phyloP scores from a whole-genome alignment of 1,140 invertebrate genomes.

The Camponotus pennsylvanicus region DNA sequence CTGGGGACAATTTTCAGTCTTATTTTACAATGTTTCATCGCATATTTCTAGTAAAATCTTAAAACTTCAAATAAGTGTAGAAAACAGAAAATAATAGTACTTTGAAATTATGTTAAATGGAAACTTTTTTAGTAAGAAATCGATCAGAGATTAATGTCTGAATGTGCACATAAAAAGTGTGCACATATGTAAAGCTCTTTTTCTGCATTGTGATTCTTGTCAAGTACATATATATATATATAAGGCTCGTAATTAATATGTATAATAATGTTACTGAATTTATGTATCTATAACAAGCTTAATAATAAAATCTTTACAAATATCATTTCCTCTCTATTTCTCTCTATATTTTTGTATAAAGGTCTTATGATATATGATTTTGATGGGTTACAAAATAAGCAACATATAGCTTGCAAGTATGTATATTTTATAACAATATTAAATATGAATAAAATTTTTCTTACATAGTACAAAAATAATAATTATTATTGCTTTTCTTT shows the following conservation, averaged over 20 bases:
- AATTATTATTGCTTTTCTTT: conserved; percentile 71
- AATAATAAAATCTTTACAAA: conserved; percentile 75
- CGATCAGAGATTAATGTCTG: conserved; percentile 20
- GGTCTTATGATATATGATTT: neutral
- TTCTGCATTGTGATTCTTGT: conserved; percentile 37
- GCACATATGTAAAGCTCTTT: conserved; percentile 48
- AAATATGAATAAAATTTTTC: conserved; percentile 55
- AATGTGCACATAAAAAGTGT: conserved; percentile 15
- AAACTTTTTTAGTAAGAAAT: neutral
- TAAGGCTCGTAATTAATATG: conserved; percentile 62
- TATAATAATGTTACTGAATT: conserved; percentile 63
- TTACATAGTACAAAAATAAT: conserved; percentile 76
- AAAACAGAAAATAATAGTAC: neutral
- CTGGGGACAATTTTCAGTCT: neutral
- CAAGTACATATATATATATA: neutral
- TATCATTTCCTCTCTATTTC: conserved; percentile 14
- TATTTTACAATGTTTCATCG: conserved; percentile 5
- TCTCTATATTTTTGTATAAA: conserved; percentile 7
- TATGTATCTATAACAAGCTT: conserved; percentile 74
- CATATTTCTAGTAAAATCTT: neutral
- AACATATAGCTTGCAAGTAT: conserved; percentile 54
- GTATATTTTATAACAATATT: conserved; percentile 71
- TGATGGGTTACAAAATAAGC: neutral
- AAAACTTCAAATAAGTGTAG: neutral
- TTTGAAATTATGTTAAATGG: conserved; percentile 15